Base-by-base conservation (phyloP, 2,113 vertebrate genomes). In the Halcyon senegalensis region DNA sequence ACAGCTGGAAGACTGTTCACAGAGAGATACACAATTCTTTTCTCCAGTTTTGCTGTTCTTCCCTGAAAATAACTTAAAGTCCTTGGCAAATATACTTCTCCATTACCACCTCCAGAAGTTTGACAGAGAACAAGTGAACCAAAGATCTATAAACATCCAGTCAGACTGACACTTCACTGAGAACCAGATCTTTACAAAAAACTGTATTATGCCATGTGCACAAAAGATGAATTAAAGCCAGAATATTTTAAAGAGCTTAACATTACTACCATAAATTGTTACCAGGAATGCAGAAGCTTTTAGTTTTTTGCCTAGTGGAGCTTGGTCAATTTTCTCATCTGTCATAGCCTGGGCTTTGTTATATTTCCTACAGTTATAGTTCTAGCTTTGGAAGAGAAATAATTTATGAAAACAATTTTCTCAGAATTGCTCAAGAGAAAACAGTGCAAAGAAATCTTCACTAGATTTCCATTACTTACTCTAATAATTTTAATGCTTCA, bases 251-350 rank as follows among this genome's bases (percentile, higher is more conserved):
- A 85, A 64, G 43, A 1, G 2, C 24, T 55, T 85, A 74, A 75
- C 24, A 55, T n/a, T 82, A 79, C 25, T n/a, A 87, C 24, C n/a
- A 90, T 69, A 87, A 93, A 87, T 90, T 87, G 46, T 75, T 85
- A 58, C 16, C 18, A 78, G 62, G 58, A 90, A 79, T 68, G 75
- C 18, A 83, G 37, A 84, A 82, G 31, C 64, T 84, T 95, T 94
- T 55, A 59, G 24, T n/a, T 90, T 75, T 76, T 85, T 48, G 76
- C 62, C 86, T 72, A 51, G 41, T 44, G 27, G 16, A 81, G 30
- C 33, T 37, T 48, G 37, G 84, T 77, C 68, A 78, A 24, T 44
- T 91, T 74, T 87, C 66, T 78, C 64, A 91, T 80, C 5, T 75
- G 62, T 60, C 59, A 67, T 7, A 74, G 14, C 13, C 11, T 15